Evolutionary conservation across 2,888 invertebrate species (phyloP).

Genomic region (Drosophila anomalata): DNA sequence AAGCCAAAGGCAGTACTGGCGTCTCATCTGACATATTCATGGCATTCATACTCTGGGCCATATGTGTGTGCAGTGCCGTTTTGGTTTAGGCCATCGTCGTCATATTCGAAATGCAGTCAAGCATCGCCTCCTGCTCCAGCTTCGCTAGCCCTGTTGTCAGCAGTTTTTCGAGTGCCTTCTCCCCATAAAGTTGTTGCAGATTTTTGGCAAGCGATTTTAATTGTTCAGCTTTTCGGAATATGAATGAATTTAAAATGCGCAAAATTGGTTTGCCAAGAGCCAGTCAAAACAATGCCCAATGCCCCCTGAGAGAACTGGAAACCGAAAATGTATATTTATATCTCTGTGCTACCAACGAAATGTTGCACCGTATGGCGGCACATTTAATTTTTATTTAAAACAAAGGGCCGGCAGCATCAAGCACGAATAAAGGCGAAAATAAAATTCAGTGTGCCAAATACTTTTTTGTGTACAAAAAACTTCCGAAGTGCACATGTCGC

Average conservation of each 20-base stretch:
- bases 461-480: constrained; percentile 27
- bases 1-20: constrained; percentile 27
- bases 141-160: constrained; percentile 40
- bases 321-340: constrained; percentile 7
- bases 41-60: constrained; percentile 33
- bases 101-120: constrained; percentile 53
- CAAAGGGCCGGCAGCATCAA: constrained; percentile 23
- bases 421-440: constrained; percentile 34
- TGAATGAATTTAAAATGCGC: constrained; percentile 60
- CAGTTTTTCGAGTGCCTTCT: constrained; percentile 51
- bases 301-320: background rate
- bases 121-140: constrained; percentile 20
- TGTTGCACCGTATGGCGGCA: constrained; percentile 39
- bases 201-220: constrained; percentile 71
- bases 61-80: constrained; percentile 52
- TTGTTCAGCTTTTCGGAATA: constrained; percentile 58
- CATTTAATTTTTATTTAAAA: constrained; percentile 51
- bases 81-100: constrained; percentile 16
- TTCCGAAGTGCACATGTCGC: constrained; percentile 47
- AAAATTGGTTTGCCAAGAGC: constrained; percentile 31
- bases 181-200: constrained; percentile 58
- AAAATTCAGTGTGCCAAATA: constrained; percentile 27
- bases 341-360: constrained; percentile 7
- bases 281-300: constrained; percentile 49
- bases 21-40: constrained; percentile 65